A percentile compares a stretch with the other conserved stretches of the same genome.
Conservation (phyloP, 2,113 vertebrate genomes). For the Stegostoma tigrinum region DNA sequence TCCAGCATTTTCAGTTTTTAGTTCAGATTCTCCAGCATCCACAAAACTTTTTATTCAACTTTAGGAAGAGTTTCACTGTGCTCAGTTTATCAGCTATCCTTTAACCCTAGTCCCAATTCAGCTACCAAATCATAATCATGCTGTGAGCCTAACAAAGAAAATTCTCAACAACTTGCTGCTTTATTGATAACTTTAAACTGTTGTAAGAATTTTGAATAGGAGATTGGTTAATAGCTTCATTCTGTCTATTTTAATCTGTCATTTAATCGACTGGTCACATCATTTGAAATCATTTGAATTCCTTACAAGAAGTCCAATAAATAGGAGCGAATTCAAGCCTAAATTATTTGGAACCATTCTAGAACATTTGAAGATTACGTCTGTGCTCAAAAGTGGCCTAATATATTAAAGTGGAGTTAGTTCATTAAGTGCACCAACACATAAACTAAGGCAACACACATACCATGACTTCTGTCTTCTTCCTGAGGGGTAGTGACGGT, state of each 20-base stretch:
- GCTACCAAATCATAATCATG: background rate
- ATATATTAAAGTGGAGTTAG: background rate
- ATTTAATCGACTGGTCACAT: background rate
- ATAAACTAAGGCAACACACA: constrained; percentile 26
- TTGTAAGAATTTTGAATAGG: background rate
- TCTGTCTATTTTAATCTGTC: background rate
- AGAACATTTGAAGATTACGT: background rate
- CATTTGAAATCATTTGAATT: background rate
- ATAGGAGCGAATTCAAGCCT: background rate
- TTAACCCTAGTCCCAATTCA: background rate
- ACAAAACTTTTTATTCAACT: background rate
- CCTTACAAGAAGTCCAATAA: background rate
- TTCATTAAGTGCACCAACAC: background rate
- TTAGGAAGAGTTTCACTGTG: background rate
- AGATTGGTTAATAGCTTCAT: background rate
- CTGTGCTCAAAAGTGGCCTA: background rate
- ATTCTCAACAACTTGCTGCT: background rate
- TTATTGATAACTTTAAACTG: background rate
- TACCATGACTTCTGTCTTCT: constrained; percentile 48
- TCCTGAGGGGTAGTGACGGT: constrained; percentile 70
- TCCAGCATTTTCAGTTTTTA: too few species aligned
- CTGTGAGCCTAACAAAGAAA: background rate
- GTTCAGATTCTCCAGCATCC: too few species aligned
- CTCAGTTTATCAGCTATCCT: background rate
- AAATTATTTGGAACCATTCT: constrained; percentile 1